Base-by-base conservation (phyloP, 2,888 invertebrate species). In the Lypha dubia region DNA sequence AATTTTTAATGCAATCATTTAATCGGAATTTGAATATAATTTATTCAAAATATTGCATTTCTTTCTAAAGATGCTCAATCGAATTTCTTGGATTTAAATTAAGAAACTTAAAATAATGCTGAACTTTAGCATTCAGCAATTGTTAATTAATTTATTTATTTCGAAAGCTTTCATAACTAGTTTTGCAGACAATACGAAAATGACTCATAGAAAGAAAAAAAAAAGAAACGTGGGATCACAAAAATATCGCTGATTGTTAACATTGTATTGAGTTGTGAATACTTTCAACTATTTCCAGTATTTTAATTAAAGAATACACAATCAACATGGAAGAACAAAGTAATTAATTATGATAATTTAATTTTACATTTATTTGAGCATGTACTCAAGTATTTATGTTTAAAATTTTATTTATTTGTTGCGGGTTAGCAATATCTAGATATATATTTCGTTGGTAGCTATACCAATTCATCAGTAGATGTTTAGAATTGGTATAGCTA, bases 91-190 rank as follows among this genome's bases (percentile, higher is more conserved):
- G 15, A 41, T 41, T 41, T 41, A 41, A 41, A 41, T 13, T 41
- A 3, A 41, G 15, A 41, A 1, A 41, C 13, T 41, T 41, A 56
- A 56, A n/a, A 32, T 56, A 8, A 32, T 7, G 2, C n/a, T 28
- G 28, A 56, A 56, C 56, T 56, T 28, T 32, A 56, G n/a, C 53
- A 53, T 53, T 53, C 9, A 53, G 11, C 24, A 53, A 28, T 24
- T 56, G 0, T 28, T 56, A 3, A 32, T n/a, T 1, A 56, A 56
- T 56, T 15, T 7, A 56, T 32, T 28, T 28, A 6, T n/a, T 8
- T 28, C 15, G 28, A 32, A 28, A 15, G n/a, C 28, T 28, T n/a
- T 56, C 24, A n/a, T 8, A 56, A 32, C 32, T 5, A 0, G 56
- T 32, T 56, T 28, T 9, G 15, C n/a, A 56, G 3, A 32, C 7